Base-by-base conservation (phyloP, 2,797 vertebrate genomes). In the Acrocephalus scirpaceus region DNA sequence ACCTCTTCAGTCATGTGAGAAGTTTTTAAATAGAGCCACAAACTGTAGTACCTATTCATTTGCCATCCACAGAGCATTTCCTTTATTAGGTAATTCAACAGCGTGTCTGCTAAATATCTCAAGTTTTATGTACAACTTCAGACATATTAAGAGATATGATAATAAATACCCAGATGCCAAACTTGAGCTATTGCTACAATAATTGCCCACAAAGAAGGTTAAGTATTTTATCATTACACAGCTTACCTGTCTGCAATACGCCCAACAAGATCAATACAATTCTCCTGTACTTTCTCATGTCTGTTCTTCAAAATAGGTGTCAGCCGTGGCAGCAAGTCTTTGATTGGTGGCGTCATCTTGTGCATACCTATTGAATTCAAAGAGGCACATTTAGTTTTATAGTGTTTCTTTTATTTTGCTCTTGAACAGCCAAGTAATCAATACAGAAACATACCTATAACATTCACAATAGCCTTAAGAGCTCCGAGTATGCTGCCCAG, bases 301-400 rank as follows among this genome's bases (percentile, higher is more conserved):
- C 99, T 98, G 98, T 99, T 99, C 97, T 99, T 99, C 97, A 99
- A 97, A 98, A 99, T 99, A 73, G 99, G 99, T 3, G 99, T 99
- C 91, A 99, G 97, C 44, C 99, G 98, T 72, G 99, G 99, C 80
- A 99, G 98, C 92, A 99, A 97, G 95, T 99, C 99, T 98, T 99
- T 99, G 97, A 99, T 99, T 12, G 99, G 99, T 38, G 99, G 99
- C 0, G 99, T 99, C 99, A 99, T 99, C 98, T 99, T 99, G 98
- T 99, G 99, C 99, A 99, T 99, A 94, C 99, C 99, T 99, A 61
- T 87, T 18, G 21, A 86, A 92, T 77, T 61, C 32, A 64, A 50
- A 82, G 18, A 75, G 29, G 9, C 0, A 6, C 8, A 16, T 34
- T 96, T 44, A 94, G n/a, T 53, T 60, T 57, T 19, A 32, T 2